Conservation (phyloP, 1,140 invertebrate species). For the Drosophila erecta region DNA sequence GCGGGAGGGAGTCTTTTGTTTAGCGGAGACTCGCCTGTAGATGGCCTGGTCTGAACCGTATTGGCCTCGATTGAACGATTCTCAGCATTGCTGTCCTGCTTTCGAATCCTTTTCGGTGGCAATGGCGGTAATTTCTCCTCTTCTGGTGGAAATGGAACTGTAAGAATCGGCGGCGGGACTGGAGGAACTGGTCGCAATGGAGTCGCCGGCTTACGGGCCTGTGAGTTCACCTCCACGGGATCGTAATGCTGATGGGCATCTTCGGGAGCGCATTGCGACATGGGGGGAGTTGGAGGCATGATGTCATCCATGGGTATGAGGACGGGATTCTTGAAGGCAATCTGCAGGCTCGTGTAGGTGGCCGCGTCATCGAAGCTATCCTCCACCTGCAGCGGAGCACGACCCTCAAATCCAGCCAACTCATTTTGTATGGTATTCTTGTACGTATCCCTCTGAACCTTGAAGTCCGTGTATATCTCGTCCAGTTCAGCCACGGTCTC, state of each 20-base stretch:
- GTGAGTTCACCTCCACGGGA: conserved; percentile 68
- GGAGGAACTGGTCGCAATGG: conserved; percentile 67
- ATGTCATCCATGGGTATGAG: conserved; percentile 86
- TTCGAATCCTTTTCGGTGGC: conserved; percentile 91
- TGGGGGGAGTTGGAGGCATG: conserved; percentile 74
- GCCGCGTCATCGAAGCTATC: conserved; percentile 89
- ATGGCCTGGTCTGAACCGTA: conserved; percentile 39
- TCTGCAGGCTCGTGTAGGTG: conserved; percentile 92
- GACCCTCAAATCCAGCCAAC: conserved; percentile 51
- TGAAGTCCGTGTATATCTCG: conserved; percentile 91
- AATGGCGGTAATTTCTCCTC: conserved; percentile 90
- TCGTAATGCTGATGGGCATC: conserved; percentile 74
- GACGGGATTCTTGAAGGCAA: conserved; percentile 94
- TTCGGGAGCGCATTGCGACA: conserved; percentile 68
- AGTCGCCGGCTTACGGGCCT: conserved; percentile 64
- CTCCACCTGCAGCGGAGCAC: conserved; percentile 85
- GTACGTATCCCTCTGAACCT: conserved; percentile 85
- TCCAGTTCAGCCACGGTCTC: conserved; percentile 90
- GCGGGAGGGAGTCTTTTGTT: conserved; percentile 84
- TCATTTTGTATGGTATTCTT: conserved; percentile 82
- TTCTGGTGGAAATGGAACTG: conserved; percentile 67
- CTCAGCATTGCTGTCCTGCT: conserved; percentile 84
- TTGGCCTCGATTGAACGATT: conserved; percentile 76
- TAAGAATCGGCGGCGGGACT: conserved; percentile 39
- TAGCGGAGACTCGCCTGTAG: conserved; percentile 71